Evolutionary conservation across 2,888 invertebrate species (phyloP).

Genomic region (Tigriopus californicus): DNA sequence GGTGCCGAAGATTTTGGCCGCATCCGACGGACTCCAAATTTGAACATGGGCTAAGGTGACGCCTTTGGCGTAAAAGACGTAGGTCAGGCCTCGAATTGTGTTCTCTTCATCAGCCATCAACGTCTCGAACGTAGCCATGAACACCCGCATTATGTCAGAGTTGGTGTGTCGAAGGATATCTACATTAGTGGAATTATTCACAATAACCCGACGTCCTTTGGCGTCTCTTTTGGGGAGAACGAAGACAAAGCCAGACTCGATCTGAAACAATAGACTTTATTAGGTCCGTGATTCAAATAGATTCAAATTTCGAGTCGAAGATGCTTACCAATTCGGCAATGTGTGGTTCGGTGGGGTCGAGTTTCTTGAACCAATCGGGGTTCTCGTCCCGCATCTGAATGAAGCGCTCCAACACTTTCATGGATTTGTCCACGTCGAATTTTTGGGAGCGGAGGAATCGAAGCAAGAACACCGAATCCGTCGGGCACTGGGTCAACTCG

Average conservation of each 20-base stretch:
- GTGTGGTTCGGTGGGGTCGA: slow-evolving; percentile 47
- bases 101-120: slow-evolving; percentile 60
- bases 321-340: slow-evolving; percentile 36
- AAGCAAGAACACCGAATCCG: slow-evolving; percentile 36
- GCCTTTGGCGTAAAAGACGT: slow-evolving; percentile 50
- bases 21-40: slow-evolving; percentile 52
- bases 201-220: slow-evolving; percentile 49
- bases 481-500: no score
- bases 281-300: background rate
- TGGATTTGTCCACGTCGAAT: slow-evolving; percentile 56
- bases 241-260: slow-evolving; percentile 38
- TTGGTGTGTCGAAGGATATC: slow-evolving; percentile 56
- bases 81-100: slow-evolving; percentile 56
- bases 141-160: slow-evolving; percentile 55
- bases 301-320: background rate
- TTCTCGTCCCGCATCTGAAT: slow-evolving; percentile 53
- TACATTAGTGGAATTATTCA: slow-evolving; percentile 32
- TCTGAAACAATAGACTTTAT: no score
- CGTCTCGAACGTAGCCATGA: slow-evolving; percentile 54
- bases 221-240: slow-evolving; percentile 55
- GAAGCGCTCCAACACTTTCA: slow-evolving; percentile 56
- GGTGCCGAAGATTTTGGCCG: slow-evolving; percentile 20
- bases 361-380: slow-evolving; percentile 51
- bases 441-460: slow-evolving; percentile 60
- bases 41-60: slow-evolving; percentile 55